These are phyloP conservation scores for Thyatira batis DNA, from an alignment of 2,888 invertebrate species.

Conservation along the genomic window DNA sequence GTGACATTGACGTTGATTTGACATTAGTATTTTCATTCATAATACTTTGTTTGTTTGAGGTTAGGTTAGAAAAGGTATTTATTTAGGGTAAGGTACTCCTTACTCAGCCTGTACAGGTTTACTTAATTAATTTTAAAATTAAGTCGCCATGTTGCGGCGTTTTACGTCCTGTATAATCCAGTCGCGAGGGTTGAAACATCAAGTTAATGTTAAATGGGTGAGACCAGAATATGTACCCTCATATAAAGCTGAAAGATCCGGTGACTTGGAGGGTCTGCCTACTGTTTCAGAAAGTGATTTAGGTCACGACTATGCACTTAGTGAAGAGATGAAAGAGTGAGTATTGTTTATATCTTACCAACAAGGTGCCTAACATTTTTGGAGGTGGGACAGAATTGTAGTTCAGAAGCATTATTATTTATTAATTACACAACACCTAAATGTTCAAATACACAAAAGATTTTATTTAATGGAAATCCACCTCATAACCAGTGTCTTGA, in stretches of 20 bases:
- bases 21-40: not conserved
- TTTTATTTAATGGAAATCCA: too few species aligned
- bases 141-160: conserved; percentile 57
- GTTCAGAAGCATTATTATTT: too few species aligned
- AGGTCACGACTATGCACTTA: conserved; percentile 79
- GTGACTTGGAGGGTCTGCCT: conserved; percentile 85
- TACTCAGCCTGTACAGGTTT: not conserved
- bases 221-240: conserved; percentile 86
- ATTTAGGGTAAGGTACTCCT: not conserved
- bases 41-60: not conserved
- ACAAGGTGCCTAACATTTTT: not conserved
- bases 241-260: conserved; percentile 85
- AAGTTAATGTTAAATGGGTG: conserved; percentile 90
- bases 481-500: too few species aligned
- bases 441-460: too few species aligned
- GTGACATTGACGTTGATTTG: not conserved
- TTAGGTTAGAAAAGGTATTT: not conserved
- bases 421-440: too few species aligned
- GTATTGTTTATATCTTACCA: conserved; percentile 24
- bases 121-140: not conserved
- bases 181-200: conserved; percentile 84
- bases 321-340: conserved; percentile 87
- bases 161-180: conserved; percentile 62
- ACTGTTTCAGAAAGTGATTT: conserved; percentile 78
- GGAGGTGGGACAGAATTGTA: not conserved